Evolutionary conservation across 2,797 vertebrate genomes (phyloP).

Genomic region (Helicolenus hilgendorfi): DNA sequence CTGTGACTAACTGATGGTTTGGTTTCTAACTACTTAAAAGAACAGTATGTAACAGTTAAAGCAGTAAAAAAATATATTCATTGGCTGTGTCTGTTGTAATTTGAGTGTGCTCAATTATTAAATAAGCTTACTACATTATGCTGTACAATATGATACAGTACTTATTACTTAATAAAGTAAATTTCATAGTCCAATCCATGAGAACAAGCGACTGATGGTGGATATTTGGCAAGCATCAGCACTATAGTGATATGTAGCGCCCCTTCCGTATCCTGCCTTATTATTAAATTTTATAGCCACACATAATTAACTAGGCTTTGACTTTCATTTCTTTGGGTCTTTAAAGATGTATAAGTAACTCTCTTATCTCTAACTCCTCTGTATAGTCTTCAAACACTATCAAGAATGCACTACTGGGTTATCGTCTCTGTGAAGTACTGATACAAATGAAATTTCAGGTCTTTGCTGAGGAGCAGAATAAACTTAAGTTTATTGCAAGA

Average conservation of each 20-base stretch:
- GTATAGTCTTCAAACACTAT: not conserved
- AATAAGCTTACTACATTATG: not conserved
- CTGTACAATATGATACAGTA: not conserved
- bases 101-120: not conserved
- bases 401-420: not conserved
- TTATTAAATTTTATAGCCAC: constrained; percentile 14
- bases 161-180: not conserved
- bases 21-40: not conserved
- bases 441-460: not conserved
- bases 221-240: not conserved
- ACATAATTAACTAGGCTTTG: constrained; percentile 10
- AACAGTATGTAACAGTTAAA: not conserved
- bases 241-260: not conserved
- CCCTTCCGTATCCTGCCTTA: not conserved
- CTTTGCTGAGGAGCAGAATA: constrained; percentile 14
- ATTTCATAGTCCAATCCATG: not conserved
- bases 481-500: not conserved
- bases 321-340: constrained; percentile 11
- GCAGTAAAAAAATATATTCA: not conserved
- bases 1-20: not conserved
- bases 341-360: constrained; percentile 11
- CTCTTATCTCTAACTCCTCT: constrained; percentile 2
- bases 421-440: constrained; percentile 27
- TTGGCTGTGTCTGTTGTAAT: not conserved
- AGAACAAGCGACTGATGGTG: not conserved